Conservation (phyloP, 1,140 invertebrate genomes). For the Heliconius nattereri region DNA sequence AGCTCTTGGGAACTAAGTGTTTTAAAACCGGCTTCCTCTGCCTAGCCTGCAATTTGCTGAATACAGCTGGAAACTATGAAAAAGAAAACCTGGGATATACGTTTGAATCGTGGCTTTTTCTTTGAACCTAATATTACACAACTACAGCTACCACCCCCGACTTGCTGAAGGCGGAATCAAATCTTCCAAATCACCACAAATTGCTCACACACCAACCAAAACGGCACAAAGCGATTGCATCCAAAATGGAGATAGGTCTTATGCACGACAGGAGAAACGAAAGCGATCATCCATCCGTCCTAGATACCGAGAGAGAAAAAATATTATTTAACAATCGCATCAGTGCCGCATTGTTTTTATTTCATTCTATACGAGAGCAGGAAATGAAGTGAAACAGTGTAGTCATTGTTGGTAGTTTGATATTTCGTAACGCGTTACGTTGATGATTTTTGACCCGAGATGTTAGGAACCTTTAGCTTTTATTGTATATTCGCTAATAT, state of each 20-base stretch:
- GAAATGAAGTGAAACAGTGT: slow-evolving; percentile 51
- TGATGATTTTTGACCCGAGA: slow-evolving; percentile 19
- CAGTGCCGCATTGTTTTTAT: slow-evolving; percentile 50
- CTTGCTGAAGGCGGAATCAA: not conserved
- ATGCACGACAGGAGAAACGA: slow-evolving; percentile 6
- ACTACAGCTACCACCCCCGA: not conserved
- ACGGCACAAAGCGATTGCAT: not conserved
- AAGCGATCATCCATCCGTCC: slow-evolving; percentile 16
- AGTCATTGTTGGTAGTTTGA: slow-evolving; percentile 43
- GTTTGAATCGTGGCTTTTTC: too few species aligned
- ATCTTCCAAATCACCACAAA: not conserved
- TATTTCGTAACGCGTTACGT: slow-evolving; percentile 49
- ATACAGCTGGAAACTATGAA: too few species aligned
- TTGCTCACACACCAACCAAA: not conserved
- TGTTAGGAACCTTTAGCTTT: slow-evolving; percentile 12
- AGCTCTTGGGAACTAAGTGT: not conserved
- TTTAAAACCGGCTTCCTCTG: not conserved
- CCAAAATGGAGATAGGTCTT: not conserved
- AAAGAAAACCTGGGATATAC: too few species aligned
- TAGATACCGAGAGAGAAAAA: slow-evolving; percentile 34
- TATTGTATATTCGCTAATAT: slow-evolving; percentile 1
- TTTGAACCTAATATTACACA: too few species aligned
- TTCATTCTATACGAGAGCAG: slow-evolving; percentile 47
- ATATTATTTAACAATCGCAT: slow-evolving; percentile 44
- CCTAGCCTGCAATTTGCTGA: too few species aligned